A percentile compares a stretch with the other conserved stretches of the same genome.
These are phyloP conservation scores for Penelope pileata DNA, from an alignment of 2,113 vertebrate genomes.

Conservation along the genomic window DNA sequence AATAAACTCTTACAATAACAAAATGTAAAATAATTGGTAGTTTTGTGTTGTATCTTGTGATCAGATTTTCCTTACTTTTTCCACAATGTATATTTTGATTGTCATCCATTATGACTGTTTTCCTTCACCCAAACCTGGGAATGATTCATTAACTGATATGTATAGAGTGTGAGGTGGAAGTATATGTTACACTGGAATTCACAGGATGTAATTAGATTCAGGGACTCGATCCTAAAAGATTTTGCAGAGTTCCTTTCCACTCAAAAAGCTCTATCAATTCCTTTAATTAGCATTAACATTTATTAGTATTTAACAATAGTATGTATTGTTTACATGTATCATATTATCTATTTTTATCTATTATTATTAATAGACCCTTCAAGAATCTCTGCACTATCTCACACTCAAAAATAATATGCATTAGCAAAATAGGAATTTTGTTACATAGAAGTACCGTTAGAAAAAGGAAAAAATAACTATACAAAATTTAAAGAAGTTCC, in stretches of 20 bases:
- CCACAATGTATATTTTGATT: neutral
- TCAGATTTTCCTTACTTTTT: neutral
- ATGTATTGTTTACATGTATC: neutral
- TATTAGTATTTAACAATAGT: neutral
- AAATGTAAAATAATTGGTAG: neutral
- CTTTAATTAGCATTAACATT: neutral
- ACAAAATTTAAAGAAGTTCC: neutral
- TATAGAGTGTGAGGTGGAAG: neutral
- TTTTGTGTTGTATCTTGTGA: neutral
- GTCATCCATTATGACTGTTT: neutral
- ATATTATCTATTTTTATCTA: neutral
- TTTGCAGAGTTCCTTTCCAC: neutral
- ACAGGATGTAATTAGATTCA: neutral
- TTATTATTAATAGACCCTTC: neutral
- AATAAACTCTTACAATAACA: neutral
- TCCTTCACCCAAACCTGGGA: neutral
- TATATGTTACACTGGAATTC: neutral
- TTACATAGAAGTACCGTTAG: neutral
- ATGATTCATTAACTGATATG: neutral
- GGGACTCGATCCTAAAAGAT: neutral
- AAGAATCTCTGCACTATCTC: neutral
- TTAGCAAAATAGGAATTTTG: neutral
- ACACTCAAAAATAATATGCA: neutral
- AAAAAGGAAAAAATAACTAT: neutral
- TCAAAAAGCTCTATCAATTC: neutral